Percentiles rank a stretch among this genome's conserved stretches.
phyloP scores from a whole-genome alignment of 2,797 vertebrate species.

The Choloepus didactylus region DNA sequence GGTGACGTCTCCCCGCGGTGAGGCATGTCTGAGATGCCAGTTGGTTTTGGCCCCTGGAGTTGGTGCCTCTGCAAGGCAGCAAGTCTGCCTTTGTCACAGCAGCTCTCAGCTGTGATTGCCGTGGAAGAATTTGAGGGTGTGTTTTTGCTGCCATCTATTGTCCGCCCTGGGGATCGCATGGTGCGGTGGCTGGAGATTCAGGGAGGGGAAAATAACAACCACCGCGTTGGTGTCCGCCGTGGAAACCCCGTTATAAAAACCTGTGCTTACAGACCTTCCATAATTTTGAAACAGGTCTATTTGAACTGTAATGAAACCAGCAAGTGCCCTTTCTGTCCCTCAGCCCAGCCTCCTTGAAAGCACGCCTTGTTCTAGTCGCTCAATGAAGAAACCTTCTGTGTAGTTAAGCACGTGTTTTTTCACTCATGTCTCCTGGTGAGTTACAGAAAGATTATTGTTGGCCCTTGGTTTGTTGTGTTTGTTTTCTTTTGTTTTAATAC shows the following conservation, averaged over 20 bases:
- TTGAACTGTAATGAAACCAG: slow-evolving; percentile 74
- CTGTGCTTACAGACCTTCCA: slow-evolving; percentile 62
- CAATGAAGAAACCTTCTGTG: slow-evolving; percentile 82
- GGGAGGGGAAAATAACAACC: not conserved
- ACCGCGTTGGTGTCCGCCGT: slow-evolving; percentile 53
- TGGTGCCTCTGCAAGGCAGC: not conserved
- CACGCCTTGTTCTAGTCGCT: slow-evolving; percentile 81
- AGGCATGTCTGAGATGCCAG: not conserved
- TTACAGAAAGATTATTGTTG: slow-evolving; percentile 87
- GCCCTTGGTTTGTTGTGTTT: slow-evolving; percentile 23
- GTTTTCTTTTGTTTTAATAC: slow-evolving; percentile 63
- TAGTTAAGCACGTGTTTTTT: slow-evolving; percentile 80
- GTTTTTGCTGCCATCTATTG: slow-evolving; percentile 92
- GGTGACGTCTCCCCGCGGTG: not conserved
- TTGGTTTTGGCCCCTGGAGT: not conserved
- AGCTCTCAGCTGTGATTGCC: not conserved
- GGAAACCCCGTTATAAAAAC: slow-evolving; percentile 61
- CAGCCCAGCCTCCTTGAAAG: slow-evolving; percentile 77
- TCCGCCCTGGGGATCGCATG: not conserved
- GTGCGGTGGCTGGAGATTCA: too few species aligned
- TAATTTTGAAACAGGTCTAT: slow-evolving; percentile 63
- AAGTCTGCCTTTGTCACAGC: slow-evolving; percentile 41
- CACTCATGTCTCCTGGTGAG: slow-evolving; percentile 73
- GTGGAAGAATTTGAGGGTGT: not conserved
- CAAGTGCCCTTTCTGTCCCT: slow-evolving; percentile 24